Conservation (phyloP, 2,888 invertebrate species). For the Lottia gigantea region DNA sequence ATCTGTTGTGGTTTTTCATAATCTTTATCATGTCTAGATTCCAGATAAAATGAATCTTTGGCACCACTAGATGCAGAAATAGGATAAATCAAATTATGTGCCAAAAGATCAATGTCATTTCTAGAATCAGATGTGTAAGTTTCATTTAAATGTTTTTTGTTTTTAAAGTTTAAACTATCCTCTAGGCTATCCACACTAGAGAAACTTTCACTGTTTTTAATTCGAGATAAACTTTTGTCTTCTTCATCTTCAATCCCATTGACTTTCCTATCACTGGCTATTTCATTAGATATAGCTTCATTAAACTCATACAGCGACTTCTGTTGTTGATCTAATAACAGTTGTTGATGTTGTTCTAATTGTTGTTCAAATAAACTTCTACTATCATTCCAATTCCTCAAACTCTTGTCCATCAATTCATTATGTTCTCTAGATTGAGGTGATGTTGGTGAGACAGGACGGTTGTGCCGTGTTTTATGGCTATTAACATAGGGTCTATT, state of each 20-base stretch:
- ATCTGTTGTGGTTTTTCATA: background rate
- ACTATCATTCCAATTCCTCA: slow-evolving; percentile 57
- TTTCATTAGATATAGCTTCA: slow-evolving; percentile 54
- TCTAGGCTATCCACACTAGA: slow-evolving; percentile 58
- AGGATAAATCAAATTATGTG: slow-evolving; percentile 1
- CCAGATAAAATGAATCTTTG: background rate
- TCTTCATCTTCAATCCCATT: slow-evolving; percentile 28
- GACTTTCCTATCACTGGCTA: slow-evolving; percentile 42
- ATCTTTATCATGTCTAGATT: background rate
- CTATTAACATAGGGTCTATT: slow-evolving; percentile 49
- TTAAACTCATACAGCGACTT: slow-evolving; percentile 56
- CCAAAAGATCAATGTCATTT: background rate
- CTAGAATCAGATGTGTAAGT: too few species aligned
- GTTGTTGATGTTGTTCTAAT: slow-evolving; percentile 58
- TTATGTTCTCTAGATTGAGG: slow-evolving; percentile 30
- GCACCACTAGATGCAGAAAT: background rate
- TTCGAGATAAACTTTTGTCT: slow-evolving; percentile 12
- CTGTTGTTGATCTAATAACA: slow-evolving; percentile 56
- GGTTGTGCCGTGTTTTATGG: slow-evolving; percentile 33
- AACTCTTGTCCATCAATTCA: slow-evolving; percentile 52
- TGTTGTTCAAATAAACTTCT: slow-evolving; percentile 62
- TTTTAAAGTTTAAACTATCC: slow-evolving; percentile 19
- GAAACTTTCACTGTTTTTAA: slow-evolving; percentile 45
- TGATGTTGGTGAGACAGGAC: slow-evolving; percentile 27
- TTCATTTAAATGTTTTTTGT: background rate